phyloP scores from a whole-genome alignment of 1,140 invertebrate genomes.

The Zaprionus inermis region DNA sequence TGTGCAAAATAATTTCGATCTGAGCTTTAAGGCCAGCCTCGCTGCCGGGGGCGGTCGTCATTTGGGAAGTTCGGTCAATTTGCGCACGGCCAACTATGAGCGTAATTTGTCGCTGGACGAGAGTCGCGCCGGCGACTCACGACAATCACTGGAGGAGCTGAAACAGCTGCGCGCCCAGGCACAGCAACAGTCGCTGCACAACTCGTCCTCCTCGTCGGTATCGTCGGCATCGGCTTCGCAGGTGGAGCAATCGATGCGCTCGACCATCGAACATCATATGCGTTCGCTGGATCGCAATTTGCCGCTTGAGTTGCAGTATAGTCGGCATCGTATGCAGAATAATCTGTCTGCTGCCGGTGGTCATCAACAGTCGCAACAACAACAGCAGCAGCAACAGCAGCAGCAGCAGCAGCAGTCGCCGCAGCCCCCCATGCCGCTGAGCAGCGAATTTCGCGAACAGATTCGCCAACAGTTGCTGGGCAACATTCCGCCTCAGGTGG shows the following conservation, averaged over 20 bases:
- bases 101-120: conserved; percentile 76
- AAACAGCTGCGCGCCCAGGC: conserved; percentile 78
- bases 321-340: conserved; percentile 79
- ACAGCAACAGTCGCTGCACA: conserved; percentile 69
- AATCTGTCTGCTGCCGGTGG: conserved; percentile 42
- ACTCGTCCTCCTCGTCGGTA: conserved; percentile 63
- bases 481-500: conserved; percentile 77
- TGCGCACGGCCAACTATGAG: conserved; percentile 67
- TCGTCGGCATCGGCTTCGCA: conserved; percentile 55
- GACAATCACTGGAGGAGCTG: conserved; percentile 77
- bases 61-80: conserved; percentile 70
- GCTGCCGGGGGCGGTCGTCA: conserved; percentile 58
- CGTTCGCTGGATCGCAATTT: conserved; percentile 82
- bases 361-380: conserved; percentile 22
- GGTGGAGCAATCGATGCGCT: conserved; percentile 77
- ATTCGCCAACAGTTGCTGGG: conserved; percentile 78
- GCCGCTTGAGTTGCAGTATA: conserved; percentile 81
- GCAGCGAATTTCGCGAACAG: conserved; percentile 81
- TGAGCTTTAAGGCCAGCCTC: conserved; percentile 77
- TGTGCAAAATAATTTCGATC: conserved; percentile 78
- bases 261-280: conserved; percentile 83
- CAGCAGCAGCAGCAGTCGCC: conserved; percentile 42
- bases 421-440: conserved; percentile 71
- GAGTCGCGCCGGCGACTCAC: conserved; percentile 62
- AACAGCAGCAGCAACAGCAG: conserved; percentile 15